phyloP scores from a whole-genome alignment of 1,140 invertebrate genomes.

The Akabosia matsudoensis region DNA sequence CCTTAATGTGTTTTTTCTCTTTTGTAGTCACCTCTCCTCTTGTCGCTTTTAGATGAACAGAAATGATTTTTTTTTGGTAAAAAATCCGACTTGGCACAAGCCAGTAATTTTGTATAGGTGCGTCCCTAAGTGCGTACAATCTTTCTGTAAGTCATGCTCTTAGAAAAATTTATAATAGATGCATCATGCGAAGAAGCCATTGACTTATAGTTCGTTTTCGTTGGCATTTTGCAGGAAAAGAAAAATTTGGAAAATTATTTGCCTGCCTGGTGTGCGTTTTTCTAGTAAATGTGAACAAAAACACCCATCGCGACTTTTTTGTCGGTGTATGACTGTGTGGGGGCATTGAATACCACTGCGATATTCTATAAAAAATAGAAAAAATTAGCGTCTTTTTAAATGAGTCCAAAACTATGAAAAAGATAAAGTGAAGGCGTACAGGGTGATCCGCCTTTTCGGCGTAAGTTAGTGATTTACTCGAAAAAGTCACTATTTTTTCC shows the following conservation, averaged over 20 bases:
- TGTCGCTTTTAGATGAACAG: too few relatives aligned
- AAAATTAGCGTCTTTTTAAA: slow-evolving; percentile 17
- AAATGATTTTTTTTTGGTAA: too few relatives aligned
- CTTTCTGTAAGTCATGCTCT: background rate
- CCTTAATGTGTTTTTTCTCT: too few relatives aligned
- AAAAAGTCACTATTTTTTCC: background rate
- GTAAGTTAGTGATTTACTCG: slow-evolving; percentile 14
- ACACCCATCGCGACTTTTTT: too few relatives aligned
- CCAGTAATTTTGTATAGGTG: too few relatives aligned
- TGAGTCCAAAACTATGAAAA: slow-evolving; percentile 14
- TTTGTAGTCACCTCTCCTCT: too few relatives aligned
- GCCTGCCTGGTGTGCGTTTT: background rate
- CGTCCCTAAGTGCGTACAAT: background rate
- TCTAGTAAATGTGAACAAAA: background rate
- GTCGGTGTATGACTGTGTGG: too few relatives aligned
- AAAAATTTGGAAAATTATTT: background rate
- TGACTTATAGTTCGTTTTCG: background rate
- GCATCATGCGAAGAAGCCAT: background rate
- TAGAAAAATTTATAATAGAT: too few relatives aligned
- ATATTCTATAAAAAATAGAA: background rate
- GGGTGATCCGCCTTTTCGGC: slow-evolving; percentile 3
- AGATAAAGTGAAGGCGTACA: slow-evolving; percentile 10
- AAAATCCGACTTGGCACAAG: background rate
- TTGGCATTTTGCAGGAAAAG: background rate
- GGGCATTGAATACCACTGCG: background rate